Base-by-base conservation (phyloP, 2,113 vertebrate species). In the Tautogolabrus adspersus region DNA sequence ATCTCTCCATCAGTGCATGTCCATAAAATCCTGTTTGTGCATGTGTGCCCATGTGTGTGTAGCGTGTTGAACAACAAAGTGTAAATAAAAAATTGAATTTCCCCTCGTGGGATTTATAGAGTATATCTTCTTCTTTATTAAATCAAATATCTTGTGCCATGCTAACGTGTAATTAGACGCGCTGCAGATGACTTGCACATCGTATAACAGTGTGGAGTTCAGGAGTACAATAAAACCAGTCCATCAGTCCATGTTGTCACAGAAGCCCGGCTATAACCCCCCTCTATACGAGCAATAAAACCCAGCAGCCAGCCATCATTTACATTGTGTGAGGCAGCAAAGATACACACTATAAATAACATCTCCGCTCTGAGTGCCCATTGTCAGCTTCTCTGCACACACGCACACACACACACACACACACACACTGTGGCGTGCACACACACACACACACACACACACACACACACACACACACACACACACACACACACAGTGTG, bases 301-400 rank as follows among this genome's bases (percentile, higher is more conserved):
- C 75, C 78, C 77, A 83, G 70, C 37, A 64, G 66, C 51, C 40
- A 77, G 85, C 78, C 77, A 77, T 87, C 40, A 76, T 87, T 86
- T 87, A 88, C 19, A 18, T 10, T 85, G 62, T 55, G 21, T 55
- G 16, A 34, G 49, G 40, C 40, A 63, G 78, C 30, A 30, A 62
- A 19, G 52, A 84, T 79, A 70, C 84, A 88, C 60, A 81, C 47
- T 62, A 52, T 73, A 57, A 84, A 83, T 68, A 63, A 84, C 60
- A 66, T 77, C 63, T 64, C 75, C 58, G 69, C 65, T 74, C 63
- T 70, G 21, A 62, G 81, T 16, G 23, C 46, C 47, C 62, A 22
- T 21, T 54, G 59, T 55, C 49, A 8, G 46, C 46, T 16, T 47
- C 13, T 18, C 46, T 16, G 37, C 23, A 47, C 52, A 79, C 67